phyloP scores from a whole-genome alignment of 2,797 vertebrate species.

The Muscicapa striata region DNA sequence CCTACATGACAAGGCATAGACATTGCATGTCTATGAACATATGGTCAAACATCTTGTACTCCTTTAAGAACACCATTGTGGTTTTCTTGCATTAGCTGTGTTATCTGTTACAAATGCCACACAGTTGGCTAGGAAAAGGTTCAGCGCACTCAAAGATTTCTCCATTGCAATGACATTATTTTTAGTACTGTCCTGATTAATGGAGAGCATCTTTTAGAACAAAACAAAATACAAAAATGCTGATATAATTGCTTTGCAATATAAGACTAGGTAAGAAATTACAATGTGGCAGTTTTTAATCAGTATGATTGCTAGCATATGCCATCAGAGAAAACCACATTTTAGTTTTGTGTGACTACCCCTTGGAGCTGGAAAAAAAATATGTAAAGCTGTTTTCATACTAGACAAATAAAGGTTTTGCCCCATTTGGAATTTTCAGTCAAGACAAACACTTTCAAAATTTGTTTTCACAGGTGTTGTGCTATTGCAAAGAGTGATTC shows the following conservation, averaged over 20 bases:
- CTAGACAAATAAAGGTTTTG: not conserved
- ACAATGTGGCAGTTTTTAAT: not conserved
- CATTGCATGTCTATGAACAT: not conserved
- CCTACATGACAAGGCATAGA: not conserved
- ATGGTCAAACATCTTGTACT: constrained; percentile 34
- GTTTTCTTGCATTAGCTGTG: constrained; percentile 8
- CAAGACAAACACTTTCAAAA: not conserved
- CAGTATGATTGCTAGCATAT: not conserved
- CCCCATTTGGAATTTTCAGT: not conserved
- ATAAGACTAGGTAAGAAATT: not conserved
- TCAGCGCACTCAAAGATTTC: not conserved
- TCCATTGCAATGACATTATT: not conserved
- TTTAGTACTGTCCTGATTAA: not conserved
- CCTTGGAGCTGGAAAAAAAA: not conserved
- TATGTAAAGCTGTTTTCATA: not conserved
- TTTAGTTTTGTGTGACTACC: not conserved
- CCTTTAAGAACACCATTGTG: constrained; percentile 11
- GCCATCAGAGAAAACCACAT: not conserved
- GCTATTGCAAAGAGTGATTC: not conserved
- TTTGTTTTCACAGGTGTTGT: not conserved
- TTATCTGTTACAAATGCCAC: not conserved
- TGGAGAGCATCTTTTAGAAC: not conserved
- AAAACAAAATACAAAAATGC: not conserved
- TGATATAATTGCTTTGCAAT: constrained; percentile 10
- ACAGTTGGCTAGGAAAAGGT: constrained; percentile 3